A percentile compares a stretch with the other conserved stretches of the same genome.
phyloP scores from a whole-genome alignment of 1,140 invertebrate species.

The Drosophila ogumai region DNA sequence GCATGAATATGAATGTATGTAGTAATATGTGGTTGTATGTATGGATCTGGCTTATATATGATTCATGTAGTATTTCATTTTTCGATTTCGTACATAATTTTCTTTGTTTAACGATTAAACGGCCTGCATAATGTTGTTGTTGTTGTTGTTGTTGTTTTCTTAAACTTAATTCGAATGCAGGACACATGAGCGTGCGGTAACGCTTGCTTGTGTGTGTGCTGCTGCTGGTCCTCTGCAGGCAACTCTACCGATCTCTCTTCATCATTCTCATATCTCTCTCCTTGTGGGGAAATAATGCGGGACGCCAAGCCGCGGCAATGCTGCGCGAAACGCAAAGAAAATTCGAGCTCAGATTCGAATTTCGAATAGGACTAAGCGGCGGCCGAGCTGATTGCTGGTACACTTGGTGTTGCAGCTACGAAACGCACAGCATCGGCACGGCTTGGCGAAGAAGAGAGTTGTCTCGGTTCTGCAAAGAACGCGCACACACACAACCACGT shows the following conservation, averaged over 20 bases:
- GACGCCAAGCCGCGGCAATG: constrained; percentile 57
- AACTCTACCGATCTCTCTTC: constrained; percentile 53
- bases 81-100: constrained; percentile 40
- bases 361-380: constrained; percentile 1
- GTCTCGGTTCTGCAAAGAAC: constrained; percentile 18
- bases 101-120: constrained; percentile 63
- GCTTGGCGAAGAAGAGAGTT: constrained; percentile 57
- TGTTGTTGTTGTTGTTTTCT: constrained; percentile 16
- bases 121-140: constrained; percentile 44
- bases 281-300: constrained; percentile 56
- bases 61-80: constrained; percentile 65
- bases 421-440: constrained; percentile 50
- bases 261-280: constrained; percentile 81
- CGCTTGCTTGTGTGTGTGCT: constrained; percentile 22
- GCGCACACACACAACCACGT: not conserved
- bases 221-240: constrained; percentile 25
- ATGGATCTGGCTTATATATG: constrained; percentile 60
- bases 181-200: constrained; percentile 32
- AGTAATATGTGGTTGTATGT: constrained; percentile 74
- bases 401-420: constrained; percentile 60
- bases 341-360: constrained; percentile 6
- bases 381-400: constrained; percentile 4
- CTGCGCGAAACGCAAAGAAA: constrained; percentile 28
- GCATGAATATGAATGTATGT: constrained; percentile 83
- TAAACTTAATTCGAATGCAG: constrained; percentile 52